Evolutionary conservation across 2,888 invertebrate species (phyloP), one percentile per base, ranked within the genome.

Genomic region (Brenthis hecate): DNA sequence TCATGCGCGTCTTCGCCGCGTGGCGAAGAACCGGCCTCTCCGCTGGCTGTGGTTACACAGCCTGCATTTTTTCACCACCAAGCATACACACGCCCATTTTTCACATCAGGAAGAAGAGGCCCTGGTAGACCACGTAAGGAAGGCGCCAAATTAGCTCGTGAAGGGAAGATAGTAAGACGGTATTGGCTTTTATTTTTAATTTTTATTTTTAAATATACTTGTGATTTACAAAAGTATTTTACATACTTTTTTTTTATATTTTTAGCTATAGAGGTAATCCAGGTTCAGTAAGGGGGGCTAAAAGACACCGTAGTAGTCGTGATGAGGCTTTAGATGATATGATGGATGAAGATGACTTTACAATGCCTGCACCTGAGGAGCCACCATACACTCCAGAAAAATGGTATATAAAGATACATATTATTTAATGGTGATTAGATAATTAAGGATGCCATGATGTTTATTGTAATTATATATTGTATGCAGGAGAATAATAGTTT

Each of bases 91-190:
- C 78, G 93, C 43, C 92, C 93, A 56, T 93, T 92, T 77, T 92
- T 93, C 72, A 88, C 90, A 13, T 88, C 94, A 67, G 94, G 95
- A 65, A 94, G 95, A 74, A 94, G 97, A 74, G 96, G 97, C 61
- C 96, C 97, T 19, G 97, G 97, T 14, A 93, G 97, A 78, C 97
- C 97, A 13, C 94, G 96, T 72, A 96, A 97, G 80, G 96, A 97
- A 85, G 95, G 95, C 70, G 93, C 94, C 77, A 92, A 93, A 74
- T 77, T 92, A 65, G 85, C 92, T 19, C 80, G 89, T 65, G 93
- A 93, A 75, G 93, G 93, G 54, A 93, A 93, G 78, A 92, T 93
- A 79, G 93, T 92, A 53, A 84, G 92, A 78, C 88, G 92, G 93
- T 92, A 82, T 77, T 64, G 36, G 36, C 36, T 1, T 43, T 43